Percentiles rank a stretch among this genome's conserved stretches.
Conservation (phyloP, 2,888 invertebrate species). For the Drosophila formosana region DNA sequence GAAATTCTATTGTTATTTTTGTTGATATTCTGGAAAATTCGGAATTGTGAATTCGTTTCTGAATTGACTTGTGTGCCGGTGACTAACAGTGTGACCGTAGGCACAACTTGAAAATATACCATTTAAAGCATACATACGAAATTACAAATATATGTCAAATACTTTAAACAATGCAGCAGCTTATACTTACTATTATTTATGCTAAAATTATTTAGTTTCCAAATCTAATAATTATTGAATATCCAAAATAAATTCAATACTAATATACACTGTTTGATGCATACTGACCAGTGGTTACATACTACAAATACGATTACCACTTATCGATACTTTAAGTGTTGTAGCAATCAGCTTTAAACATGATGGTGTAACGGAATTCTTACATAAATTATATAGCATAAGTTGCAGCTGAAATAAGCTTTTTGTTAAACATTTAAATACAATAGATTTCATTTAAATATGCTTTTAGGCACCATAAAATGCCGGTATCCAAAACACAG, state of each 20-base stretch:
- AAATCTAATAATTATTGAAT: too few species aligned
- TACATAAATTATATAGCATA: conserved; percentile 37
- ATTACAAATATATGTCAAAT: too few species aligned
- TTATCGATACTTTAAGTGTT: conserved; percentile 2
- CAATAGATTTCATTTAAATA: neutral
- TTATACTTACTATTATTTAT: neutral
- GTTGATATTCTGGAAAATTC: conserved; percentile 52
- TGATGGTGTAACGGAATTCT: conserved; percentile 16
- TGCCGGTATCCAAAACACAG: conserved; percentile 1
- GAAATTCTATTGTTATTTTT: neutral
- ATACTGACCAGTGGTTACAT: conserved; percentile 25
- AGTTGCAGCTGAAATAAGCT: neutral
- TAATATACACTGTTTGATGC: neutral
- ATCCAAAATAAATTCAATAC: too few species aligned
- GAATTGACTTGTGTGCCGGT: conserved; percentile 52
- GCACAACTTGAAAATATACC: neutral
- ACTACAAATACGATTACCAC: neutral
- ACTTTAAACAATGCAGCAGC: neutral
- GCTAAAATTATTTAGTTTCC: too few species aligned
- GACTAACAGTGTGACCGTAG: conserved; percentile 47
- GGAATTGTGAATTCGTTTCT: conserved; percentile 10
- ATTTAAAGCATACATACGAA: neutral
- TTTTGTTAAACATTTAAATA: neutral
- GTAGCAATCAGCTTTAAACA: conserved; percentile 23
- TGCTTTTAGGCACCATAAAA: conserved; percentile 43